Conservation (phyloP, 2,888 invertebrate genomes). For the Heterodera filipjevi region DNA sequence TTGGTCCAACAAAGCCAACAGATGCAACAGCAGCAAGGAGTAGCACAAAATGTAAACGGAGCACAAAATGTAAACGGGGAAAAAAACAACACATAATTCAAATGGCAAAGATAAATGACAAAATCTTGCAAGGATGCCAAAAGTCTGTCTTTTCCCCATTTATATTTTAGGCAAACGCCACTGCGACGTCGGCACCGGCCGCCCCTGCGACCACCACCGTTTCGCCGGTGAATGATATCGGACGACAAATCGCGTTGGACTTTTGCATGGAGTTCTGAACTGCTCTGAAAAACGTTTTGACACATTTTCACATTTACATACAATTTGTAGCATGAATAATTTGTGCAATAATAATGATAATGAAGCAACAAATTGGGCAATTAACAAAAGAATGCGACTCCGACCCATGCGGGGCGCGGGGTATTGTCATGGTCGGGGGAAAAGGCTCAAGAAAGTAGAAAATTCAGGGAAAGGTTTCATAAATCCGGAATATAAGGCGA, state of each 20-base stretch:
- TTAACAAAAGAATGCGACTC: too few species aligned
- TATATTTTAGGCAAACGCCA: constrained; percentile 18
- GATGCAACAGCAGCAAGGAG: constrained; percentile 23
- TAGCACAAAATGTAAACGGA: constrained; percentile 18
- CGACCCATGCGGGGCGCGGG: too few species aligned
- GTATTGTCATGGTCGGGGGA: too few species aligned
- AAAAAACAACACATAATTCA: neutral
- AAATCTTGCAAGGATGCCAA: neutral
- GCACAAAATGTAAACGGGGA: neutral
- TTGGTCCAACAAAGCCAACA: constrained; percentile 26
- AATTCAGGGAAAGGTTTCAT: too few species aligned
- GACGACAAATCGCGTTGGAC: constrained; percentile 47
- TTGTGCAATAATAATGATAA: too few species aligned
- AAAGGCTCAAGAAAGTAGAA: too few species aligned
- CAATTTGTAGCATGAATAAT: too few species aligned
- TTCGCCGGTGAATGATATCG: constrained; percentile 30
- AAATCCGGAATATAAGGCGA: too few species aligned
- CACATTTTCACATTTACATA: too few species aligned
- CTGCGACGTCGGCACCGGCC: constrained; percentile 28
- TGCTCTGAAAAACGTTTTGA: neutral
- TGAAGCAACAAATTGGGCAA: too few species aligned
- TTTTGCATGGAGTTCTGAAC: constrained; percentile 56
- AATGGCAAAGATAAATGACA: neutral
- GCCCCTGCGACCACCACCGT: constrained; percentile 37
- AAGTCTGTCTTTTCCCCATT: neutral